Percentiles rank a stretch among this genome's conserved stretches.
phyloP scores from a whole-genome alignment of 1,140 invertebrate genomes.

The Teleogryllus occipitalis region DNA sequence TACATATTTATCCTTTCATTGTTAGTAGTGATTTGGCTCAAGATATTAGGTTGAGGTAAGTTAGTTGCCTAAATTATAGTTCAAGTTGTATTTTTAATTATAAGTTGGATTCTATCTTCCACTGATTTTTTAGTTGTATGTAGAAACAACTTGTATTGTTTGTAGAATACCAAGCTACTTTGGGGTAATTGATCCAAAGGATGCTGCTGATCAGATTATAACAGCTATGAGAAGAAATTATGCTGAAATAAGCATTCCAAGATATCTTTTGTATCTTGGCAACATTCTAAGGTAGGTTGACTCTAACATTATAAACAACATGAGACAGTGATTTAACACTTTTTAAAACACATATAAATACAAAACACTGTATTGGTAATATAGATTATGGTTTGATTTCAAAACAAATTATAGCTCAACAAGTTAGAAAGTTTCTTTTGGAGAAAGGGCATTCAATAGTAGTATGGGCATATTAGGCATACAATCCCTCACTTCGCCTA shows the following conservation, averaged over 20 bases:
- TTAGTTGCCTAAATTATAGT: neutral
- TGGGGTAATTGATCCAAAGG: slow-evolving; percentile 47
- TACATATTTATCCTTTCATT: slow-evolving; percentile 55
- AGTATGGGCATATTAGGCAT: too few species aligned
- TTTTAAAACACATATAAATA: too few species aligned
- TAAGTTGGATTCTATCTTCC: neutral
- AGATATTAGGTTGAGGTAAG: slow-evolving; percentile 49
- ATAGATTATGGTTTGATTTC: too few species aligned
- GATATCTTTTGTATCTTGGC: slow-evolving; percentile 47
- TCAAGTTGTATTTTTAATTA: neutral
- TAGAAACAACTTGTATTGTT: neutral
- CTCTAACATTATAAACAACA: neutral
- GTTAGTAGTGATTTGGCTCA: slow-evolving; percentile 27
- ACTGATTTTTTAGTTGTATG: neutral
- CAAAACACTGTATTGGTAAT: too few species aligned
- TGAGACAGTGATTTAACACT: too few species aligned
- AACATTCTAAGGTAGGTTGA: slow-evolving; percentile 41
- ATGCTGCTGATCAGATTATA: slow-evolving; percentile 47
- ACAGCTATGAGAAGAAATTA: slow-evolving; percentile 51
- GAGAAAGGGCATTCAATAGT: too few species aligned
- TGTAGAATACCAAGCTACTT: slow-evolving; percentile 55
- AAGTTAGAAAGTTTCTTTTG: too few species aligned
- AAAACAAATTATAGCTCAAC: too few species aligned
- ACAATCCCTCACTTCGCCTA: too few species aligned
- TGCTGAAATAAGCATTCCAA: slow-evolving; percentile 51